Evolutionary conservation across 2,888 invertebrate genomes (phyloP), one percentile per base, ranked within the genome.

Genomic region (Amiota minor): DNA sequence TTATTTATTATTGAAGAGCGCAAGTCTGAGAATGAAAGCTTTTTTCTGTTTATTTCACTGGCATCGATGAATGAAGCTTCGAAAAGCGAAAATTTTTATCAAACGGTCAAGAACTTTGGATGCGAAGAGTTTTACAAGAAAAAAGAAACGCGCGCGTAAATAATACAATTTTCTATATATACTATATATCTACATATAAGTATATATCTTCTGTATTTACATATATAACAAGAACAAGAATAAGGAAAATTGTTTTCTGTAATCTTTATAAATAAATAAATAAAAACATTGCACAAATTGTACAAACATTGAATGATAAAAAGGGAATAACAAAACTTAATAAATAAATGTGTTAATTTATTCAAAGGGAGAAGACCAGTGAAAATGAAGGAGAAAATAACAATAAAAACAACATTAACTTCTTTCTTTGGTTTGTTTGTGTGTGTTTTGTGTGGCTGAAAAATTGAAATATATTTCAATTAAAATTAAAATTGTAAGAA

Each of bases 71-170:
- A 65, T 65, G 47, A 67, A 86, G 86, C 85, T 87, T 82, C 85
- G 81, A 20, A 18, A 35, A 49, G 23, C 56, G 78, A 84, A 86
- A 87, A 76, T 86, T 87, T 88, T 88, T 87, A 88, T 88, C 89
- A 88, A 89, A 89, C 88, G 88, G 89, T 88, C 88, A 88, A 89
- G 89, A 89, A 89, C 89, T 80, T 87, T 89, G 85, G 83, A 77
- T 85, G 87, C 79, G 72, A 70, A 77, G 74, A 76, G 78, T 74
- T 79, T 77, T 72, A 72, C 75, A 72, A 73, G 68, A 70, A 61
- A 74, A 74, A 45, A 72, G 18, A 49, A 59, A 72, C 47, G 47
- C 53, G 59, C 67, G 59, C 67, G 56, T 23, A 55, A 56, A 62
- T 47, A 59, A 74, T 20, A 46, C 53, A 70, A 35, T 35, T 35